Evolutionary conservation across 1,140 invertebrate species (phyloP), one percentile per base, ranked within the genome.

Genomic region (Platyscapa corneri): DNA sequence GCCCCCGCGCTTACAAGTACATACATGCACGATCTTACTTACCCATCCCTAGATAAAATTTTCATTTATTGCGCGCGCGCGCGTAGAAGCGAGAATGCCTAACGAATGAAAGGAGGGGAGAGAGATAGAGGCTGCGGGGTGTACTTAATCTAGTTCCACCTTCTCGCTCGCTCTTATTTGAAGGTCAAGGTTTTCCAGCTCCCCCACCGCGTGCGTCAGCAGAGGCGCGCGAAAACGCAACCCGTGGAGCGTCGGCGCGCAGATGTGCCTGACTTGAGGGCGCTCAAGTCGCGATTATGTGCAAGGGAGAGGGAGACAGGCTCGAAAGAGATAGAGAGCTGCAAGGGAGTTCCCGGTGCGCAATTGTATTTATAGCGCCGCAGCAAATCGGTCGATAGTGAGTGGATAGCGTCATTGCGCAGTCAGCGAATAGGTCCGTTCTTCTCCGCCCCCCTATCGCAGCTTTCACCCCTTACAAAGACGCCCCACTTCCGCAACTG

Each of bases 141-240:
- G 39, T 67, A 67, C 37, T 79, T 64, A 39, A 39, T 75, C 79
- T 82, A 77, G 85, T 87, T 87, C 74, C 74, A 67, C 39, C 82
- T 67, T 60, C 67, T 49, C 77, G 8, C 53, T 80, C 64, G 37
- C 64, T 81, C 64, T 70, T 32, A 7, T 65, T 76, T 53, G 84
- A 85, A 85, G 84, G 84, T 85, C 78, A 85, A 85, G 84, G 84
- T 82, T 86, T 86, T 82, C 56, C 34, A 77, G 16, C 32, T 32
- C 46, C 30, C 56, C 74, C 10, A 12, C 53, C 8, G 49, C 65
- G 37, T 67, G 27, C 60, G 46, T n/a, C 20, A 32, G 14, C 42
- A 39, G 16, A 46, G n/a, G 30, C 82, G 82, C 49, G n/a, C 76
- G 6, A 7, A 30, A 34, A 16, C 64, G 27, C 60, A 30, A 5